A percentile compares a stretch with the other conserved stretches of the same genome.
Conservation (phyloP, 2,888 invertebrate species). For the Lithophane ornitopus region DNA sequence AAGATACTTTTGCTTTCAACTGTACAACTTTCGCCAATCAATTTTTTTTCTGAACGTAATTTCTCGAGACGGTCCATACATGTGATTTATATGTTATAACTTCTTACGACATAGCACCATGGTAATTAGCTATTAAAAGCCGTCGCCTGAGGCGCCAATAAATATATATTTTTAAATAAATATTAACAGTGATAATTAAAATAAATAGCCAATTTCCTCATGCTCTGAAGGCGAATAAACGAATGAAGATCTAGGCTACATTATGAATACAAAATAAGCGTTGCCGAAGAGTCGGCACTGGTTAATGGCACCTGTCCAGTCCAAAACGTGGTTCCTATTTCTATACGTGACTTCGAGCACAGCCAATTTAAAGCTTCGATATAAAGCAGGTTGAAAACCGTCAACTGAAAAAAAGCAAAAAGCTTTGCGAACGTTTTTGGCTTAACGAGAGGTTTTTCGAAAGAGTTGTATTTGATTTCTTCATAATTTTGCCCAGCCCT, state of each 20-base stretch:
- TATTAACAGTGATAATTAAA: slow-evolving; percentile 28
- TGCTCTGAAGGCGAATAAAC: slow-evolving; percentile 15
- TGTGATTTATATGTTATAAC: slow-evolving; percentile 28
- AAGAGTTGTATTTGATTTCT: background rate
- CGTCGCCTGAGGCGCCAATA: slow-evolving; percentile 25
- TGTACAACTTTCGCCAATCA: slow-evolving; percentile 59
- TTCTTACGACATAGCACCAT: slow-evolving; percentile 36
- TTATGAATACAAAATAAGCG: slow-evolving; percentile 40
- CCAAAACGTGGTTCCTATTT: slow-evolving; percentile 46
- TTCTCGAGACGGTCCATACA: slow-evolving; percentile 35
- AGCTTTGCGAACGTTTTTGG: slow-evolving; percentile 18
- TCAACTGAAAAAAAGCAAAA: slow-evolving; percentile 13
- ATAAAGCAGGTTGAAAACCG: slow-evolving; percentile 24
- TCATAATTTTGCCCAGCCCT: background rate
- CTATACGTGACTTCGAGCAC: slow-evolving; percentile 40
- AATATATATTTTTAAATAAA: slow-evolving; percentile 12
- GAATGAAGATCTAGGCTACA: slow-evolving; percentile 17
- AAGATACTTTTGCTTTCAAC: slow-evolving; percentile 49
- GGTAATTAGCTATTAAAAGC: slow-evolving; percentile 30
- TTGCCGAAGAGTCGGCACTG: slow-evolving; percentile 6
- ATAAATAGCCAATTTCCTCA: slow-evolving; percentile 13
- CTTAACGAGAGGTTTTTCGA: background rate
- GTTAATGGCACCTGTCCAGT: slow-evolving; percentile 44
- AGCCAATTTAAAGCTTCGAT: slow-evolving; percentile 36
- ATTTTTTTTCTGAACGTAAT: slow-evolving; percentile 49